Percentiles rank a stretch among this genome's conserved stretches.
phyloP scores from a whole-genome alignment of 2,113 vertebrate genomes.

The Tautogolabrus adspersus region DNA sequence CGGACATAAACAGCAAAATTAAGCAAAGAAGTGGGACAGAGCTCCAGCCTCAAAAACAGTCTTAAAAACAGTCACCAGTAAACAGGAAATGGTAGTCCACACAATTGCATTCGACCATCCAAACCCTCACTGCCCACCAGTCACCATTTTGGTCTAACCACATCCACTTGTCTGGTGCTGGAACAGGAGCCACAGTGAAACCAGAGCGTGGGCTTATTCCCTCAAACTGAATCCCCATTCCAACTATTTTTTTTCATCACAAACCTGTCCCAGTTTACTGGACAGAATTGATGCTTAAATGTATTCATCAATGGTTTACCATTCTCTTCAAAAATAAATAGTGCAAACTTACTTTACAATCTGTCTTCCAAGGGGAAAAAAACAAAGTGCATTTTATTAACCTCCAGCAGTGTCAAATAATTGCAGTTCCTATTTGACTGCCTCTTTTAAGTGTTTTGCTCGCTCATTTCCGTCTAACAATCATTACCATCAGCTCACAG shows the following conservation, averaged over 20 bases:
- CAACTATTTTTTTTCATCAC: neutral
- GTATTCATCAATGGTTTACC: neutral
- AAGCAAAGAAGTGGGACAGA: slow-evolving; percentile 27
- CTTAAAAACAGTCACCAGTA: slow-evolving; percentile 58
- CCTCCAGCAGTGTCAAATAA: neutral
- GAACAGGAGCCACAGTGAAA: slow-evolving; percentile 43
- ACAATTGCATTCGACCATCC: slow-evolving; percentile 59
- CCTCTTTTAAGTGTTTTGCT: neutral
- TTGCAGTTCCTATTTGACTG: neutral
- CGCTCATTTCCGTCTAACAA: neutral
- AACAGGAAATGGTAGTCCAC: slow-evolving; percentile 70
- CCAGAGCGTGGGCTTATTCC: slow-evolving; percentile 41
- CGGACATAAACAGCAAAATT: slow-evolving; percentile 35
- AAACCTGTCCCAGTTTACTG: too few relatives aligned
- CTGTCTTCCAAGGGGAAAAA: neutral
- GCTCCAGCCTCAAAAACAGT: slow-evolving; percentile 43
- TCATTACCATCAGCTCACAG: slow-evolving; percentile 47
- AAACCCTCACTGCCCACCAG: slow-evolving; percentile 51
- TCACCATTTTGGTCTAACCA: slow-evolving; percentile 68
- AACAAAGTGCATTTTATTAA: neutral
- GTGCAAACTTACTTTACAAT: neutral
- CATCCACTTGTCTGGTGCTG: slow-evolving; percentile 66
- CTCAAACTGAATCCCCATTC: neutral
- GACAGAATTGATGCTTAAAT: neutral
- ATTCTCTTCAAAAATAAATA: neutral